These are phyloP conservation scores for Caenorhabditis drosophilae DNA, from an alignment of 2,888 invertebrate species.

Conservation along the genomic window DNA sequence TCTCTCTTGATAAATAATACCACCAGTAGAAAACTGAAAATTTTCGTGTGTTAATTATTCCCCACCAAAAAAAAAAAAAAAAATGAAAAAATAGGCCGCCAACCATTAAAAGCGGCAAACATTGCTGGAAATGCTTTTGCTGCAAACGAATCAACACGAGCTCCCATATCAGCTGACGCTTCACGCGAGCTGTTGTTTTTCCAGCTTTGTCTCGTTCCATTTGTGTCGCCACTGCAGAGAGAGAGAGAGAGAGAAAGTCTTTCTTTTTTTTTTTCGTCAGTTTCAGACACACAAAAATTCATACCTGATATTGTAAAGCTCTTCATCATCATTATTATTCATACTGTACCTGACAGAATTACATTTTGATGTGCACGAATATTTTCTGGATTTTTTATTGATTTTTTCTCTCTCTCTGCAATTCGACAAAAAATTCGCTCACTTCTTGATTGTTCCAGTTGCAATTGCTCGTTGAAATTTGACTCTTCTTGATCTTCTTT, in stretches of 20 bases:
- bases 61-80: too few relatives aligned
- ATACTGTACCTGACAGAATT: slow-evolving; percentile 39
- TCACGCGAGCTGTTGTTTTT: slow-evolving; percentile 38
- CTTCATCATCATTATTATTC: slow-evolving; percentile 48
- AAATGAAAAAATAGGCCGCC: not conserved
- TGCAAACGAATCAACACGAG: slow-evolving; percentile 62
- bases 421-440: slow-evolving; percentile 20
- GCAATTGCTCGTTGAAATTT: slow-evolving; percentile 42
- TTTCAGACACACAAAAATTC: slow-evolving; percentile 3
- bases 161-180: slow-evolving; percentile 48
- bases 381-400: slow-evolving; percentile 28
- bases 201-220: slow-evolving; percentile 28
- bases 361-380: slow-evolving; percentile 34
- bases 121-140: slow-evolving; percentile 65
- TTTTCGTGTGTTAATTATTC: not conserved
- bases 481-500: slow-evolving; percentile 41
- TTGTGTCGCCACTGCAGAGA: slow-evolving; percentile 36
- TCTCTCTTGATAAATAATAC: slow-evolving; percentile 63
- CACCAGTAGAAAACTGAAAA: slow-evolving; percentile 68
- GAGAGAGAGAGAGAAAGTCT: too few relatives aligned
- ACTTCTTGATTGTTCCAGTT: slow-evolving; percentile 40
- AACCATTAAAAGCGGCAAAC: slow-evolving; percentile 67
- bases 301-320: slow-evolving; percentile 34
- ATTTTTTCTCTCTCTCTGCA: too few relatives aligned
- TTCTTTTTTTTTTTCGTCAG: too few relatives aligned